phyloP scores from a whole-genome alignment of 2,797 vertebrate species.

The Esox masquinongy region DNA sequence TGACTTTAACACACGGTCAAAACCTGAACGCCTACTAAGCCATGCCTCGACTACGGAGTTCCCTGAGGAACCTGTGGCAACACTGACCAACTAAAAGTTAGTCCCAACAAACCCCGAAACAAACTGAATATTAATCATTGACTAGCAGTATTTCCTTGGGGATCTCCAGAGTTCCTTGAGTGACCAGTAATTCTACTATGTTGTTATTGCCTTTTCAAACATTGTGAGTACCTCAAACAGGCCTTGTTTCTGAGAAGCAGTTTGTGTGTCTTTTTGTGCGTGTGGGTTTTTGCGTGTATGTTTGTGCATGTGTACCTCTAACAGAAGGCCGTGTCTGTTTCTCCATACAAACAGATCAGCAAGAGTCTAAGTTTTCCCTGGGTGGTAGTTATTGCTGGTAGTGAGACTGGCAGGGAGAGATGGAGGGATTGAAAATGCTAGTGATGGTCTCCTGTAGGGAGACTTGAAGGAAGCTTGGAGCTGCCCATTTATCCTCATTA shows the following conservation, averaged over 20 bases:
- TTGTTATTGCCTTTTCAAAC: not conserved
- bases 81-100: no score
- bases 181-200: not conserved
- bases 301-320: not conserved
- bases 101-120: no score
- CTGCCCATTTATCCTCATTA: slow-evolving; percentile 15
- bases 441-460: not conserved
- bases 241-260: not conserved
- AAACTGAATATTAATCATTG: no score
- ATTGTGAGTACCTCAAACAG: not conserved
- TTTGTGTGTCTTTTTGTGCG: not conserved
- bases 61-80: no score
- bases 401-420: not conserved
- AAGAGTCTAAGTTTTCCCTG: not conserved
- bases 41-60: no score
- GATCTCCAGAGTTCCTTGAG: no score
- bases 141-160: no score
- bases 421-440: not conserved
- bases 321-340: not conserved
- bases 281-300: not conserved
- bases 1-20: no score
- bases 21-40: no score
- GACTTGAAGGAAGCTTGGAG: not conserved
- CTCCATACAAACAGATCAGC: not conserved
- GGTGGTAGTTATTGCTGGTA: not conserved